These are phyloP conservation scores for Leptobrachium leishanense DNA, from an alignment of 2,113 vertebrate species.

Conservation along the genomic window DNA sequence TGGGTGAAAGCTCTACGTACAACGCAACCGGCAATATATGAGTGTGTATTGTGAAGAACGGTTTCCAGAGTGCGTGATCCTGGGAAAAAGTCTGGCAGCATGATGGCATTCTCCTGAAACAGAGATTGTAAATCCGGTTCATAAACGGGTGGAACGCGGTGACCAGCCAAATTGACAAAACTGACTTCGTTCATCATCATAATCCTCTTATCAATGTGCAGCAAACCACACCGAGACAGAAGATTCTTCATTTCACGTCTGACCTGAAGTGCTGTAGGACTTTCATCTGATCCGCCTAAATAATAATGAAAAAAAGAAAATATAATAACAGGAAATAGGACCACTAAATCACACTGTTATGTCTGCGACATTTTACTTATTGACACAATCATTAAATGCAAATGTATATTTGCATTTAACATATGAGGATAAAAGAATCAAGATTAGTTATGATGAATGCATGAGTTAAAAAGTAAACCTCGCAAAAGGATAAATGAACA, in stretches of 20 bases:
- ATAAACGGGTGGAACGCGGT: background rate
- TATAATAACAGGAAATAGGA: no score
- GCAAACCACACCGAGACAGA: background rate
- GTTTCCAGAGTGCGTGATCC: background rate
- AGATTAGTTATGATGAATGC: no score
- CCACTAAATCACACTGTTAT: no score
- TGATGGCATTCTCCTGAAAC: conserved; percentile 18
- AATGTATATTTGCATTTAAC: no score
- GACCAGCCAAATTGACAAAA: background rate
- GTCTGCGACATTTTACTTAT: no score
- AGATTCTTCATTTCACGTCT: background rate
- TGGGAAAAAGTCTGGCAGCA: conserved; percentile 7
- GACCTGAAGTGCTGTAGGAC: conserved; percentile 33
- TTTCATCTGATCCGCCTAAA: conserved; percentile 6
- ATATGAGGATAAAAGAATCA: no score
- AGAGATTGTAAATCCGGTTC: background rate
- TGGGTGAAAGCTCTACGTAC: conserved; percentile 32
- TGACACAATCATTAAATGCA: no score
- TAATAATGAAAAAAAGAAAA: no score
- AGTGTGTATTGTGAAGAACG: conserved; percentile 7
- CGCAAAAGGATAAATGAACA: no score
- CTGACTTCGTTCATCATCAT: background rate
- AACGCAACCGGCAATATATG: conserved; percentile 41
- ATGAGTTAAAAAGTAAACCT: no score
- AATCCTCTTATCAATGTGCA: background rate